Percentiles rank a stretch among this genome's conserved stretches.
Evolutionary conservation across 2,888 invertebrate genomes (phyloP).

Genomic region (Aleiodes leptofemur): DNA sequence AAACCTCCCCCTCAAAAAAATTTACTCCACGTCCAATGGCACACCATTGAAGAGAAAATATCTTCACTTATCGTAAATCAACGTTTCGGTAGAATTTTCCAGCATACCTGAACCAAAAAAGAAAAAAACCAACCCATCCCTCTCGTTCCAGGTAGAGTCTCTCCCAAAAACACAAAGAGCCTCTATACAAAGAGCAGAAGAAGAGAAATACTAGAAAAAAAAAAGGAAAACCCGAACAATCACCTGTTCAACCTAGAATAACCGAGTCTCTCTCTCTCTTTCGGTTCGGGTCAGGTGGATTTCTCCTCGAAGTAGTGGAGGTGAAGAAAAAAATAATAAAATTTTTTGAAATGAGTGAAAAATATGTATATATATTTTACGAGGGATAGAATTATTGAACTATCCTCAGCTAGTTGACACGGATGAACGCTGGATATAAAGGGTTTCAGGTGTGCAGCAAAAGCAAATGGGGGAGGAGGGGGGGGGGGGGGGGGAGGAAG

Average conservation of each 20-base stretch:
- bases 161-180: conserved; percentile 17
- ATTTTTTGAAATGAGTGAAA: background rate
- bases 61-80: conserved; percentile 5
- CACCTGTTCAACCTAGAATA: conserved; percentile 17
- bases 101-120: conserved; percentile 3
- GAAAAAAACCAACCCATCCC: background rate
- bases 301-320: background rate
- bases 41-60: background rate
- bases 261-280: background rate
- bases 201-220: conserved; percentile 17
- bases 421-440: conserved; percentile 28
- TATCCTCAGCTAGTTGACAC: conserved; percentile 6
- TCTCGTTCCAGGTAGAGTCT: conserved; percentile 31
- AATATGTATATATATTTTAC: background rate
- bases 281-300: conserved; percentile 27
- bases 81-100: conserved; percentile 6
- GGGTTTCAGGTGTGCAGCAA: conserved; percentile 36
- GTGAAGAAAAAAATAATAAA: conserved; percentile 1
- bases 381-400: conserved; percentile 28
- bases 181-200: conserved; percentile 11
- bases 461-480: background rate
- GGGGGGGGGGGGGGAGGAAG: background rate
- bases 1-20: too few relatives aligned
- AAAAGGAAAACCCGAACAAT: conserved; percentile 27
- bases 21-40: too few relatives aligned